Evolutionary conservation across 2,113 vertebrate species (phyloP).

Genomic region (Coreoperca whiteheadi): DNA sequence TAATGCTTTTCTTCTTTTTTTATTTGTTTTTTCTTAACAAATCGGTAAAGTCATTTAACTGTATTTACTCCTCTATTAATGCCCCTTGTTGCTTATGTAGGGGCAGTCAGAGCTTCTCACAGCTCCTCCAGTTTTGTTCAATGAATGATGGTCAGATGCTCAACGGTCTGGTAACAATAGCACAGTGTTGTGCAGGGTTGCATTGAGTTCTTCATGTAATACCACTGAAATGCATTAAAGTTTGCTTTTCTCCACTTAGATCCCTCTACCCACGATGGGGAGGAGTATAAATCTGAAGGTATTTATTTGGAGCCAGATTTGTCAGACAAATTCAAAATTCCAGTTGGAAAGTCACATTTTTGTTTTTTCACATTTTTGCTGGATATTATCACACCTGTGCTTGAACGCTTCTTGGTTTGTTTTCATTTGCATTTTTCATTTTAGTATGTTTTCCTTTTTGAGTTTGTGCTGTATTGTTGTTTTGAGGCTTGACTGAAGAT

Average conservation of each 20-base stretch:
- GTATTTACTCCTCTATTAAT: neutral
- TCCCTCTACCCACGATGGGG: conserved; percentile 83
- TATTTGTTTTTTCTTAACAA: no score
- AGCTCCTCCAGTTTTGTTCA: neutral
- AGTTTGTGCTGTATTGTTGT: conserved; percentile 19
- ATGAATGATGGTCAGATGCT: neutral
- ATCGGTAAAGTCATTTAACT: neutral
- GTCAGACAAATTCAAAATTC: conserved; percentile 42
- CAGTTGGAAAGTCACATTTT: conserved; percentile 34
- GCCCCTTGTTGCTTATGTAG: neutral
- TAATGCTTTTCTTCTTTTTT: no score
- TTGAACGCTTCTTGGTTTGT: conserved; percentile 50
- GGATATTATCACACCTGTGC: conserved; percentile 44
- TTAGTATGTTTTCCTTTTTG: conserved; percentile 19
- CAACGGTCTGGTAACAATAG: neutral
- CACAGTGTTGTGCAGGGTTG: conserved; percentile 39
- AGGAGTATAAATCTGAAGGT: conserved; percentile 86
- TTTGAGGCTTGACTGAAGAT: conserved; percentile 17
- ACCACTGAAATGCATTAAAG: conserved; percentile 76
- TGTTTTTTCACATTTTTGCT: conserved; percentile 45
- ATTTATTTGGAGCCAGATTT: conserved; percentile 78
- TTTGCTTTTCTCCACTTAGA: conserved; percentile 83
- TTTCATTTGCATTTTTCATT: conserved; percentile 51
- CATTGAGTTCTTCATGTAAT: conserved; percentile 52
- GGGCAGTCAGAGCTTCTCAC: neutral